phyloP scores from a whole-genome alignment of 1,140 invertebrate species.

The Plodia interpunctella region DNA sequence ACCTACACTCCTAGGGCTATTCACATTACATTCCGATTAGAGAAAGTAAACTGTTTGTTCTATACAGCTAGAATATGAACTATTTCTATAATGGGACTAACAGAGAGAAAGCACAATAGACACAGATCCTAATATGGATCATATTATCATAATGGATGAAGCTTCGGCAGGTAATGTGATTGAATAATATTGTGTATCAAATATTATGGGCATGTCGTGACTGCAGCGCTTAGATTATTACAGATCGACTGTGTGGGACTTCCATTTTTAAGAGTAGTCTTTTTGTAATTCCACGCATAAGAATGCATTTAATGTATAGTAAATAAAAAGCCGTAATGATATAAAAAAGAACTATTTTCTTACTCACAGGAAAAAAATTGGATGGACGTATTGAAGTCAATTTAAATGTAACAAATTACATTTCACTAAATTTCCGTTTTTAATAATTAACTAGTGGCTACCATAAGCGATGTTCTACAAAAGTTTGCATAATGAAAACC shows the following conservation, averaged over 20 bases:
- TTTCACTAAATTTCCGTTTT: no score
- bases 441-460: background rate
- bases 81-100: slow-evolving; percentile 31
- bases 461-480: background rate
- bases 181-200: slow-evolving; percentile 28
- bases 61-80: slow-evolving; percentile 14
- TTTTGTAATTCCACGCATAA: background rate
- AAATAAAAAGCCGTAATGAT: background rate
- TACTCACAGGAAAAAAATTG: no score
- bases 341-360: no score
- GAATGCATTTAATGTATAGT: background rate
- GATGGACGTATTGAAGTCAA: no score
- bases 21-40: background rate
- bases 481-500: background rate
- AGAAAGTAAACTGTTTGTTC: slow-evolving; percentile 19
- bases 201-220: slow-evolving; percentile 12
- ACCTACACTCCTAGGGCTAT: no score
- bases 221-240: background rate
- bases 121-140: slow-evolving; percentile 34
- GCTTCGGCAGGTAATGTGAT: slow-evolving; percentile 25
- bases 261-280: background rate
- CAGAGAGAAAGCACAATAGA: slow-evolving; percentile 23
- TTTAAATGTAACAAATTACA: no score
- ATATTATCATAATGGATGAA: slow-evolving; percentile 37
- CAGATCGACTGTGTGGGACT: background rate